Conservation (phyloP, 1,140 invertebrate genomes). For the Venustaconcha ellipsiformis region DNA sequence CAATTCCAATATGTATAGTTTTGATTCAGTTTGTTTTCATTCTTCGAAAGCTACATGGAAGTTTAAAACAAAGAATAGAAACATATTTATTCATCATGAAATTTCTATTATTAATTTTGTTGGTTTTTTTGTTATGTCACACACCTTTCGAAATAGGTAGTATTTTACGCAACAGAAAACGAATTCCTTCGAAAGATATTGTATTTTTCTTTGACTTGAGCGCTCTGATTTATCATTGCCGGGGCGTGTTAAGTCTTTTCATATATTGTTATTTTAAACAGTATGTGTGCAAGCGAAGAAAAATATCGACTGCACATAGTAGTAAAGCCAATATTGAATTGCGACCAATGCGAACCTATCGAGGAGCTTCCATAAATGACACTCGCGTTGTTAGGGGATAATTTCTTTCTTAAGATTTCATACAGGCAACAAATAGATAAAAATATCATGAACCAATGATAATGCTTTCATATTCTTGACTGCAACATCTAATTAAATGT, state of each 20-base stretch:
- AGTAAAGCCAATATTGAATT: too few species aligned
- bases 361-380: too few species aligned
- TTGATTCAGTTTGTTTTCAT: constrained; percentile 19
- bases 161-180: background rate
- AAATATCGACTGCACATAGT: constrained; percentile 2
- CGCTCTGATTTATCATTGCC: constrained; percentile 8
- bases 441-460: too few species aligned
- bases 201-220: constrained; percentile 17
- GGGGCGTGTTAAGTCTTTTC: constrained; percentile 13
- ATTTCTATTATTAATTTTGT: constrained; percentile 26
- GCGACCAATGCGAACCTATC: too few species aligned
- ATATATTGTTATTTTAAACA: constrained; percentile 31
- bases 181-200: background rate
- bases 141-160: constrained; percentile 27
- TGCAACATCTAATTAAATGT: too few species aligned
- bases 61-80: constrained; percentile 27
- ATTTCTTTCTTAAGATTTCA: too few species aligned
- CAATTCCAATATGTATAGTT: constrained; percentile 16
- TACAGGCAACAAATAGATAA: too few species aligned
- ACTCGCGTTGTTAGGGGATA: too few species aligned
- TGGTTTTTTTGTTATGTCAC: constrained; percentile 24
- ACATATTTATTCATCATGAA: constrained; percentile 30
- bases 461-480: too few species aligned
- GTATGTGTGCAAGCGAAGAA: constrained; percentile 24
- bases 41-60: constrained; percentile 27